Conservation (phyloP, 2,797 vertebrate genomes). For the Heterohyrax brucei region DNA sequence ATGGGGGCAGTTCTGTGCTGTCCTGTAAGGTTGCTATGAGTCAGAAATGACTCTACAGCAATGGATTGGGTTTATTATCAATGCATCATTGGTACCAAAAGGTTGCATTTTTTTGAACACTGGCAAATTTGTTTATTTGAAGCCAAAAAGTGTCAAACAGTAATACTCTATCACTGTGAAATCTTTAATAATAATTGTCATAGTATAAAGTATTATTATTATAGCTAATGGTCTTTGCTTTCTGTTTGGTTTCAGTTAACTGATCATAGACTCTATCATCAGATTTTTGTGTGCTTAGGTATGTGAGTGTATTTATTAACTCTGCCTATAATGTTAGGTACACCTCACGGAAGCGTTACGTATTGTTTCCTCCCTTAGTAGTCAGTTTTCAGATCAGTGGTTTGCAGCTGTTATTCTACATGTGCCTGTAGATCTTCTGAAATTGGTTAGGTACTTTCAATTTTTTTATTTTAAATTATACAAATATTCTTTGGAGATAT, state of each 20-base stretch:
- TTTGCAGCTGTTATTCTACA: neutral
- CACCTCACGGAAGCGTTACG: neutral
- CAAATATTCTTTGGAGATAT: neutral
- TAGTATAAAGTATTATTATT: neutral
- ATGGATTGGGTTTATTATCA: neutral
- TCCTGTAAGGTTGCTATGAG: too few relatives aligned
- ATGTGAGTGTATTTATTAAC: neutral
- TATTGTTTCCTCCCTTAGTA: neutral
- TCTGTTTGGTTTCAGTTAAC: neutral
- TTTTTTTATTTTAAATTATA: neutral
- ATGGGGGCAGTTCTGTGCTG: too few relatives aligned
- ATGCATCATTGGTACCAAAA: neutral
- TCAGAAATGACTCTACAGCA: too few relatives aligned
- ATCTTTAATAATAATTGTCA: neutral
- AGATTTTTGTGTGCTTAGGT: neutral
- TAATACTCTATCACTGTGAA: neutral
- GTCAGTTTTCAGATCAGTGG: neutral
- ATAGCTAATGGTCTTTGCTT: neutral
- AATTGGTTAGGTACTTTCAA: neutral
- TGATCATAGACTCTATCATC: neutral
- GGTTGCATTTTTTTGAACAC: neutral
- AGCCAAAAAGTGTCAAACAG: neutral
- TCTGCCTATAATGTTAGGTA: neutral
- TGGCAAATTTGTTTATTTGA: neutral
- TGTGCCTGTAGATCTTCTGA: neutral